These are phyloP conservation scores for Manis crassicaudata DNA, from an alignment of 2,797 vertebrate genomes.

Conservation along the genomic window DNA sequence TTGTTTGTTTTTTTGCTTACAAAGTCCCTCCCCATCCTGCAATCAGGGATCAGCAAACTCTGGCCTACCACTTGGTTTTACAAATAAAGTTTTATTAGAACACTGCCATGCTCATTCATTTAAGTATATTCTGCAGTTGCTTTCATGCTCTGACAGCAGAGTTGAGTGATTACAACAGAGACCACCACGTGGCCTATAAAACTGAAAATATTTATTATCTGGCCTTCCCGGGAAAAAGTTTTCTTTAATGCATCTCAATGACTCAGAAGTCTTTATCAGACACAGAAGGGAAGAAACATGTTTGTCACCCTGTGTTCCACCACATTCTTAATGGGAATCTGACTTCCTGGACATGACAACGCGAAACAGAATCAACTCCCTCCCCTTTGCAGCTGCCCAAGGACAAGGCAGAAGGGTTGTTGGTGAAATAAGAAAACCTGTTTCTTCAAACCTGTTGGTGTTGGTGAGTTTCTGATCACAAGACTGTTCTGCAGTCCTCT, in stretches of 20 bases:
- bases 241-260: neutral
- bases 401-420: rapidly evolving
- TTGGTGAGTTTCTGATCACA: slow-evolving; percentile 99
- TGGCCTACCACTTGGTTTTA: neutral
- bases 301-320: rapidly evolving
- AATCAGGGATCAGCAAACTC: neutral
- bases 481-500: slow-evolving; percentile 97
- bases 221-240: neutral
- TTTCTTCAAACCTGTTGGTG: slow-evolving; percentile 92
- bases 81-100: neutral
- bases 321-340: neutral
- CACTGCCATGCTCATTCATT: neutral
- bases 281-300: neutral
- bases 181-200: rapidly evolving
- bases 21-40: neutral
- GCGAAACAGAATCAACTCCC: neutral
- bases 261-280: neutral
- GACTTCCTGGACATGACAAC: neutral
- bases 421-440: rapidly evolving
- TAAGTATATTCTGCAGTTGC: neutral
- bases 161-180: neutral
- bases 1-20: neutral
- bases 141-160: neutral
- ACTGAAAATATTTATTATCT: neutral
- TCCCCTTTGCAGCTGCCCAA: neutral